These are phyloP conservation scores for Wasmannia auropunctata DNA, from an alignment of 1,140 invertebrate species.

Conservation along the genomic window DNA sequence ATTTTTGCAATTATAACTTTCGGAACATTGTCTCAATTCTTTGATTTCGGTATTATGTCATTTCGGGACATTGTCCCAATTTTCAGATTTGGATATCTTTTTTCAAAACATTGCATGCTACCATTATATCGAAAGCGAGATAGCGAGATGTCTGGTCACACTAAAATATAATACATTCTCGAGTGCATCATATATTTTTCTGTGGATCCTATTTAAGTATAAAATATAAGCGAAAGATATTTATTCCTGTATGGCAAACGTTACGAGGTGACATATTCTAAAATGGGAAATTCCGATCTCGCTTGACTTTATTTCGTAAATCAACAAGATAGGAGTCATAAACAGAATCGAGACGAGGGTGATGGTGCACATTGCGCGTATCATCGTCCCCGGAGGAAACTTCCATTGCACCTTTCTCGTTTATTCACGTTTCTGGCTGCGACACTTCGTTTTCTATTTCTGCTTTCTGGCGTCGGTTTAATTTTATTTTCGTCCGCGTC, in stretches of 20 bases:
- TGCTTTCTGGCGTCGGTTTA: constrained; percentile 55
- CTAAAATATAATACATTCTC: too few relatives aligned
- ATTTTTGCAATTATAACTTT: too few relatives aligned
- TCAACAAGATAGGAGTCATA: constrained; percentile 33
- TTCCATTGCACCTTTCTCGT: constrained; percentile 17
- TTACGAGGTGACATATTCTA: constrained; percentile 3
- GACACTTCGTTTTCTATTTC: constrained; percentile 62
- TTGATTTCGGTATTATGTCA: too few relatives aligned
- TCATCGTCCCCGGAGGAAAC: constrained; percentile 1
- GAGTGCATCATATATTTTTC: background rate
- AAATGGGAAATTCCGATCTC: constrained; percentile 16
- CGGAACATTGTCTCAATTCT: too few relatives aligned
- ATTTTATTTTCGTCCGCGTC: constrained; percentile 53
- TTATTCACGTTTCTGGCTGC: constrained; percentile 47
- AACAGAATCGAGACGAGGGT: background rate
- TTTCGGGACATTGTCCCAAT: too few relatives aligned
- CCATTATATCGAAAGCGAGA: too few relatives aligned
- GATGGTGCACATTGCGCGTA: background rate
- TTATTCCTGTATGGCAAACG: background rate
- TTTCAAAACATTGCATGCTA: too few relatives aligned
- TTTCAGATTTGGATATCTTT: too few relatives aligned
- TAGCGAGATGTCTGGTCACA: too few relatives aligned
- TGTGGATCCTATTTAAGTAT: background rate
- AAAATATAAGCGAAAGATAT: background rate
- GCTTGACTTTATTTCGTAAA: constrained; percentile 35